Percentiles rank a stretch among this genome's conserved stretches.
Evolutionary conservation across 1,140 invertebrate genomes (phyloP).

Genomic region (Bicyclus anynana): DNA sequence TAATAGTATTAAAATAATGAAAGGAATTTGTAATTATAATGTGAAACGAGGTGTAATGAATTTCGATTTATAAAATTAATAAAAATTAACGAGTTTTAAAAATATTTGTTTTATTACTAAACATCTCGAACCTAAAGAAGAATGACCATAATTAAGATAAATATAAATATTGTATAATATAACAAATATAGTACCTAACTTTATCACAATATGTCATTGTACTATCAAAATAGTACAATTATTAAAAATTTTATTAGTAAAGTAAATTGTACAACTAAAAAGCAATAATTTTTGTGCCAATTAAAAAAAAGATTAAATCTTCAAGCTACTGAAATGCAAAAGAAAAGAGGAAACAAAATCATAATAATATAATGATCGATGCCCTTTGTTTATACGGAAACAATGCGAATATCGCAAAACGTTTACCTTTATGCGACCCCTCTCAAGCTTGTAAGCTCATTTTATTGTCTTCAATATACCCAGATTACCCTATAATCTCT

Average conservation of each 20-base stretch:
- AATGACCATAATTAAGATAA: too few relatives aligned
- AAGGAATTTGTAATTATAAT: constrained; percentile 74
- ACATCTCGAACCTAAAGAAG: background rate
- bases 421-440: constrained; percentile 50
- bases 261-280: too few relatives aligned
- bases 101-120: constrained; percentile 38
- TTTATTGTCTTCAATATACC: constrained; percentile 77
- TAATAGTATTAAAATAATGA: constrained; percentile 60
- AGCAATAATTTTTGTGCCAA: background rate
- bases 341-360: constrained; percentile 9
- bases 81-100: constrained; percentile 75
- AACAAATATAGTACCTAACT: too few relatives aligned
- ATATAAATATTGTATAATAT: too few relatives aligned
- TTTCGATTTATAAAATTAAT: constrained; percentile 76
- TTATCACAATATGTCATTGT: too few relatives aligned
- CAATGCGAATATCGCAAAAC: constrained; percentile 39
- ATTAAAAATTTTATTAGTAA: too few relatives aligned
- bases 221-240: too few relatives aligned
- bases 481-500: constrained; percentile 74
- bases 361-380: constrained; percentile 35
- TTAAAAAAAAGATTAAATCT: background rate
- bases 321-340: background rate
- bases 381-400: constrained; percentile 41
- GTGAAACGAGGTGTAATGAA: constrained; percentile 70
- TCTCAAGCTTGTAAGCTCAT: constrained; percentile 64